phyloP scores from a whole-genome alignment of 53 echinoderm and acorn worm species.

The Astropecten irregularis region DNA sequence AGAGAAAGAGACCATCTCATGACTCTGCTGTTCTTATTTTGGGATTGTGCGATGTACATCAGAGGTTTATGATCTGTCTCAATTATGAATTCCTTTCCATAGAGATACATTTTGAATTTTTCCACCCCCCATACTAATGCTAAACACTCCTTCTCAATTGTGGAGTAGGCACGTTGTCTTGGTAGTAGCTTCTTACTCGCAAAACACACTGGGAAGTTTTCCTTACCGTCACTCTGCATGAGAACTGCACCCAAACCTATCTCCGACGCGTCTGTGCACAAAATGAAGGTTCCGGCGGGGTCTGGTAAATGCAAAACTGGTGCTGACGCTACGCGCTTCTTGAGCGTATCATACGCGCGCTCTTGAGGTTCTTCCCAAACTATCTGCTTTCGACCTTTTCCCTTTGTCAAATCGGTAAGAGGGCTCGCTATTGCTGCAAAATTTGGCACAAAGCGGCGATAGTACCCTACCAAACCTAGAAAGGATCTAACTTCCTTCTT shows the following conservation, averaged over 20 bases:
- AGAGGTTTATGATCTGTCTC: slow-evolving; percentile 53
- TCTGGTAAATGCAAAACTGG: neutral
- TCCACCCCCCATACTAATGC: slow-evolving; percentile 26
- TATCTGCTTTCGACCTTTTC: neutral
- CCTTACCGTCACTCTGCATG: neutral
- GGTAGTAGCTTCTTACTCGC: slow-evolving; percentile 34
- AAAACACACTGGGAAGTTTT: neutral
- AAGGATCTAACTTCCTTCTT: neutral
- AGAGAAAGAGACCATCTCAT: slow-evolving; percentile 41
- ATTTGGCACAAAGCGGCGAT: neutral
- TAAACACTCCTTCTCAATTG: slow-evolving; percentile 44
- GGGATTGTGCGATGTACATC: neutral
- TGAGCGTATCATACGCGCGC: neutral
- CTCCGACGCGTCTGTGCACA: neutral
- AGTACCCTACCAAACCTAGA: neutral
- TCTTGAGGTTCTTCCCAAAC: too few species aligned
- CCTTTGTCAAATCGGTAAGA: too few species aligned
- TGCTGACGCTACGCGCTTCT: neutral
- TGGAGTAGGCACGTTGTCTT: slow-evolving; percentile 7
- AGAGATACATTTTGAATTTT: slow-evolving; percentile 22
- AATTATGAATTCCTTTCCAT: slow-evolving; percentile 14
- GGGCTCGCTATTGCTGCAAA: too few species aligned
- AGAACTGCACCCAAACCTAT: neutral
- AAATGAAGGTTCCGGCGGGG: neutral
- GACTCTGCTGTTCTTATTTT: slow-evolving; percentile 21